These are phyloP conservation scores for Paramuricea clavata DNA, from an alignment of 92 coral and sea anemone species.

Conservation along the genomic window DNA sequence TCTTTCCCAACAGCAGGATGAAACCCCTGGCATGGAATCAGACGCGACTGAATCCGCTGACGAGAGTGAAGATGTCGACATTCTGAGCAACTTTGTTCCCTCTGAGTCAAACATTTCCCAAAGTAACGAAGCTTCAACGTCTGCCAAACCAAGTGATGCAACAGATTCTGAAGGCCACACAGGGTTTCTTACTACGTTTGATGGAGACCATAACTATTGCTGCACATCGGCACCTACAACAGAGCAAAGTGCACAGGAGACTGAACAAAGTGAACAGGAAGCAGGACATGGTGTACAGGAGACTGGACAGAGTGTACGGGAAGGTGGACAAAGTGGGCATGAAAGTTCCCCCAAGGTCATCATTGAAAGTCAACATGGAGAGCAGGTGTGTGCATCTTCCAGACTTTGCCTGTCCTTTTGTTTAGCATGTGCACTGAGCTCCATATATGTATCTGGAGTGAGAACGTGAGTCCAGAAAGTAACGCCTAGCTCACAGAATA, in stretches of 20 bases:
- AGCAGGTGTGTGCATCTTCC: not conserved
- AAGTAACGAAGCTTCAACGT: not conserved
- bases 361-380: conserved; percentile 43
- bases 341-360: conserved; percentile 29
- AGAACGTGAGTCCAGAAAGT: no score
- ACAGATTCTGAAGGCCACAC: conserved; percentile 1
- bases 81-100: not conserved
- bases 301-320: not conserved
- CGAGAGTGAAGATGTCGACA: conserved; percentile 37
- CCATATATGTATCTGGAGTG: no score
- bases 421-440: no score
- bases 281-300: not conserved
- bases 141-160: conserved; percentile 23
- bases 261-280: not conserved
- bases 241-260: not conserved
- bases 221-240: not conserved
- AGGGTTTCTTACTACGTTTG: not conserved
- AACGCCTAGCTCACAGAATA: no score
- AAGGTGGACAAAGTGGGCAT: not conserved
- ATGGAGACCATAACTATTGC: conserved; percentile 44
- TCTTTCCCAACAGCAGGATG: not conserved
- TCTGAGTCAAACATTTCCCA: conserved; percentile 7
- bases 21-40: conserved; percentile 11
- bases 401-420: no score
- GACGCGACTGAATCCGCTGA: not conserved